phyloP scores from a whole-genome alignment of 2,888 invertebrate species.

The Glyphotaelius pellucidus region DNA sequence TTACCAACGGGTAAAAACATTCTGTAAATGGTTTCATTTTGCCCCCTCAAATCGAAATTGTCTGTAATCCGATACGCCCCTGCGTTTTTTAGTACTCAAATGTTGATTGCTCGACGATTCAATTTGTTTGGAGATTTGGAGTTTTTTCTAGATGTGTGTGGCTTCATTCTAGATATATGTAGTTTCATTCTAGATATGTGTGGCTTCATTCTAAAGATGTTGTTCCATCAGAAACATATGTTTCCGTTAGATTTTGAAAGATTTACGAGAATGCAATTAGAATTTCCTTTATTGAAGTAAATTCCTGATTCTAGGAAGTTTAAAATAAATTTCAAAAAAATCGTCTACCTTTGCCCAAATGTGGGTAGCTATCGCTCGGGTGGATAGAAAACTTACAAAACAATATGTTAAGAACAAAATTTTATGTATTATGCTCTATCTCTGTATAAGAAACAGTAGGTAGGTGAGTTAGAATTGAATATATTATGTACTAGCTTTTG shows the following conservation, averaged over 20 bases:
- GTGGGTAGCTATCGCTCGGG: too few relatives aligned
- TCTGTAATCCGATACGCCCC: conserved; percentile 41
- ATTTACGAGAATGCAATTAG: not conserved
- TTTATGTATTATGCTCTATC: too few relatives aligned
- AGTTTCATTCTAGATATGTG: not conserved
- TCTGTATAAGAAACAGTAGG: too few relatives aligned
- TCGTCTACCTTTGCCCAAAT: too few relatives aligned
- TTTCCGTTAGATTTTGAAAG: not conserved
- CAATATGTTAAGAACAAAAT: too few relatives aligned
- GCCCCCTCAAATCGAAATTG: conserved; percentile 23
- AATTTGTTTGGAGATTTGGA: not conserved
- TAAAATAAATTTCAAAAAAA: too few relatives aligned
- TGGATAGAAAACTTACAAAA: too few relatives aligned
- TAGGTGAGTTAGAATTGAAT: too few relatives aligned
- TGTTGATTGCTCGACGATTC: conserved; percentile 7
- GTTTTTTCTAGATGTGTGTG: not conserved
- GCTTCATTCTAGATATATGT: not conserved
- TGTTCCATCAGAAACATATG: not conserved
- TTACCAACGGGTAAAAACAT: conserved; percentile 18
- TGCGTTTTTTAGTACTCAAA: conserved; percentile 25
- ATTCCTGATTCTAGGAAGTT: too few relatives aligned
- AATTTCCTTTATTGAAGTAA: not conserved
- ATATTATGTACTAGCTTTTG: too few relatives aligned
- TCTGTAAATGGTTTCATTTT: conserved; percentile 35
- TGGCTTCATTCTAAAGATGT: not conserved